Percentiles rank a stretch among this genome's conserved stretches.
phyloP scores from a whole-genome alignment of 1,140 invertebrate species.

The Homalodisca vitripennis region DNA sequence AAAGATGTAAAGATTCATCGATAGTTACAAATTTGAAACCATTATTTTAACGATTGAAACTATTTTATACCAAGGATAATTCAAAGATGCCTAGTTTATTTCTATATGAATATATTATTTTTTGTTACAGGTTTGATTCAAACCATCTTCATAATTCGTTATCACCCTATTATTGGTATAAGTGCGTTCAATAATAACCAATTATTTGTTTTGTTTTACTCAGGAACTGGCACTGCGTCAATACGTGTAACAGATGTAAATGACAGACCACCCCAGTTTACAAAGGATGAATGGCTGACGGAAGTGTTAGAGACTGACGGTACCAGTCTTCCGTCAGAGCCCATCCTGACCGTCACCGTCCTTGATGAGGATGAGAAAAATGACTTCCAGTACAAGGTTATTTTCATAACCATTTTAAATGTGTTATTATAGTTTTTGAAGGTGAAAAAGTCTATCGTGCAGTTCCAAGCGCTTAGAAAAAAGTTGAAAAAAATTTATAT shows the following conservation, averaged over 20 bases:
- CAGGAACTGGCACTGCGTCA: constrained; percentile 83
- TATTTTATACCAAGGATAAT: too few relatives aligned
- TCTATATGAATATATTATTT: too few relatives aligned
- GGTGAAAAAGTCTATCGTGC: constrained; percentile 44
- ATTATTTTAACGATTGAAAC: too few relatives aligned
- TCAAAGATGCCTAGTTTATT: too few relatives aligned
- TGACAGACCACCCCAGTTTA: constrained; percentile 93
- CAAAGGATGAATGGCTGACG: constrained; percentile 92
- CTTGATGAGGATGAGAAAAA: constrained; percentile 95
- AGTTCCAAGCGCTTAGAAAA: neutral
- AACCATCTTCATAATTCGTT: too few relatives aligned
- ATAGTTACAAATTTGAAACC: too few relatives aligned
- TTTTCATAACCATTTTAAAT: constrained; percentile 8
- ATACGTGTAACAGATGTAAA: constrained; percentile 93
- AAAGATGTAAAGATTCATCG: too few relatives aligned
- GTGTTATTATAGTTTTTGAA: too few relatives aligned
- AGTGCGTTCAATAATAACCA: too few relatives aligned
- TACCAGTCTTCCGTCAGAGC: constrained; percentile 70
- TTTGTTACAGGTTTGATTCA: too few relatives aligned
- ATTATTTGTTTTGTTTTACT: too few relatives aligned
- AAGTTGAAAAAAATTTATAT: constrained; percentile 3
- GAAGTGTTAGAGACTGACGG: constrained; percentile 95
- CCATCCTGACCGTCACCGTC: constrained; percentile 89
- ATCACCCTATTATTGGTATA: too few relatives aligned
- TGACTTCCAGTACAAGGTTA: constrained; percentile 90